A percentile compares a stretch with the other conserved stretches of the same genome.
phyloP scores from a whole-genome alignment of 2,888 invertebrate genomes.

The Aphidius colemani region DNA sequence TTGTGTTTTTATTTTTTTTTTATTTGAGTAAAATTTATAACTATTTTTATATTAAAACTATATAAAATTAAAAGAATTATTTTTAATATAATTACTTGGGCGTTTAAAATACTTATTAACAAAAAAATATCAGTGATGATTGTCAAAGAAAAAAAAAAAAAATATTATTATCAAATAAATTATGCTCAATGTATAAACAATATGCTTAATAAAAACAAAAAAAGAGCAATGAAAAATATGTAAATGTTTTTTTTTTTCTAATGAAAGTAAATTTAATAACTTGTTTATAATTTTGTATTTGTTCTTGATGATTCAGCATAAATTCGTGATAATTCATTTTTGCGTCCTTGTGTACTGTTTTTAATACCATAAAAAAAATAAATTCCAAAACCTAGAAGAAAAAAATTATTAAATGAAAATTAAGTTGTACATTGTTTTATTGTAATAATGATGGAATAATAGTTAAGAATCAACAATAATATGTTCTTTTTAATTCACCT shows the following conservation, averaged over 20 bases:
- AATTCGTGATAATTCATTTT: conserved; percentile 40
- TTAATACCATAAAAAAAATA: conserved; percentile 85
- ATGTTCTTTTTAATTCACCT: conserved; percentile 63
- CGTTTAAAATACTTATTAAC: conserved; percentile 9
- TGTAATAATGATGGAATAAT: no score
- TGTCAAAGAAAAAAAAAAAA: background rate
- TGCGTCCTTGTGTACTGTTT: conserved; percentile 70
- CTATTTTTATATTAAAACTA: conserved; percentile 9
- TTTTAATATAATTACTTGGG: conserved; percentile 27
- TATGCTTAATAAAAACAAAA: conserved; percentile 1
- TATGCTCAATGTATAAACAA: background rate
- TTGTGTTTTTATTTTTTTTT: no score
- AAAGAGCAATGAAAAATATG: background rate
- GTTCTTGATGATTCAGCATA: conserved; percentile 41
- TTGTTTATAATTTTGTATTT: conserved; percentile 35
- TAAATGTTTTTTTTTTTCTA: no score
- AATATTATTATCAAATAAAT: background rate
- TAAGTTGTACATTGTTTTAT: conserved; percentile 5
- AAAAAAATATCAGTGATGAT: background rate
- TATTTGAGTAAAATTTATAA: background rate
- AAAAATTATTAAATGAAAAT: conserved; percentile 29
- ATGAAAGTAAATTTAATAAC: background rate
- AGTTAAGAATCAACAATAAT: no score
- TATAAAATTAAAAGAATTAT: conserved; percentile 23
- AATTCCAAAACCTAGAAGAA: conserved; percentile 73